Evolutionary conservation across 2,797 vertebrate species (phyloP).

Genomic region (Hipposideros larvatus): DNA sequence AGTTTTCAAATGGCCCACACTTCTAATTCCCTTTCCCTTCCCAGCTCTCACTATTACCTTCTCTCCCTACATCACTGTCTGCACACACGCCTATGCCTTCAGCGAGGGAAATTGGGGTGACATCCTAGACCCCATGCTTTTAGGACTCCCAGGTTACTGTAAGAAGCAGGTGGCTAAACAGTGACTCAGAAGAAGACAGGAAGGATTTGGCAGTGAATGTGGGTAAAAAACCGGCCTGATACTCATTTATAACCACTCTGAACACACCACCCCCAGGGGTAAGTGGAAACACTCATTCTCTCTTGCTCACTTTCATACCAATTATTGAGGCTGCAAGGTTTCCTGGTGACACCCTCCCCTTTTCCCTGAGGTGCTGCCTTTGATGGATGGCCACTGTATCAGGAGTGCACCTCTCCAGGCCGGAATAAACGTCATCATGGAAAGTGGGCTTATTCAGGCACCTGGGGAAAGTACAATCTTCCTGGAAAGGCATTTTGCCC

Average conservation of each 20-base stretch:
- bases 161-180: not conserved
- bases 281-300: not conserved
- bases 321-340: not conserved
- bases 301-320: not conserved
- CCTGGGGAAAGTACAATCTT: not conserved
- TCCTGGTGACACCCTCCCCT: not conserved
- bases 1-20: constrained; percentile 8
- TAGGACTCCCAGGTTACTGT: not conserved
- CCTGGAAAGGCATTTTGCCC: not conserved
- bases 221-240: not conserved
- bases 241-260: not conserved
- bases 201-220: not conserved
- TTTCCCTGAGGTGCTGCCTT: not conserved
- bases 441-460: not conserved
- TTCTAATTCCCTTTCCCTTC: not conserved
- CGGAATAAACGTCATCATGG: not conserved
- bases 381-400: not conserved
- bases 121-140: not conserved
- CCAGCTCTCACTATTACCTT: not conserved
- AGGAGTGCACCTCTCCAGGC: not conserved
- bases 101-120: not conserved
- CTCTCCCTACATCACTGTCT: not conserved
- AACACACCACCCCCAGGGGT: no score
- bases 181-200: not conserved
- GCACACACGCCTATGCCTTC: not conserved